Evolutionary conservation across 2,797 vertebrate genomes (phyloP).

Genomic region (Nannoperca obscura): DNA sequence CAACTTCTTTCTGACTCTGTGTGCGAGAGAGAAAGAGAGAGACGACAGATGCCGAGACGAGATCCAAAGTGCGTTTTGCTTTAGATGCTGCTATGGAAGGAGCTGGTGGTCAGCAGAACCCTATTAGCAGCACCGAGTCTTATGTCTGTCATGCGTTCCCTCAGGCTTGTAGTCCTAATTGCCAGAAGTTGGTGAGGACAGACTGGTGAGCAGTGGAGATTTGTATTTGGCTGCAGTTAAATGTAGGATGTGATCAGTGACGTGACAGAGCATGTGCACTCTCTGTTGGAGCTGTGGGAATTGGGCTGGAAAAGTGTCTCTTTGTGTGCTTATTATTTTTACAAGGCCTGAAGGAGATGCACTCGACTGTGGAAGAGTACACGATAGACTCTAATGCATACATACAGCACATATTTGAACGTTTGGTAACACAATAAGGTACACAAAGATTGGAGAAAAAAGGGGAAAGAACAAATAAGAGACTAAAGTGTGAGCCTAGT

Average conservation of each 20-base stretch:
- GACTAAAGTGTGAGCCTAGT: not conserved
- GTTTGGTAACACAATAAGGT: slow-evolving; percentile 12
- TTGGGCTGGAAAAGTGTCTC: slow-evolving; percentile 57
- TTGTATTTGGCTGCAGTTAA: slow-evolving; percentile 46
- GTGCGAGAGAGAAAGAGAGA: not conserved
- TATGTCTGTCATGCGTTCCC: slow-evolving; percentile 34
- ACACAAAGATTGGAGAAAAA: not conserved
- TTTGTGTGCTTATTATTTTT: slow-evolving; percentile 56
- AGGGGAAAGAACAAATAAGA: not conserved
- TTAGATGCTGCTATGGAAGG: slow-evolving; percentile 14
- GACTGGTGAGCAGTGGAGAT: slow-evolving; percentile 38
- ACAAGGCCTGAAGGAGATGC: slow-evolving; percentile 43
- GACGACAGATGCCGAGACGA: slow-evolving; percentile 19
- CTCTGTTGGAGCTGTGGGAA: slow-evolving; percentile 39
- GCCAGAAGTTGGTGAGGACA: slow-evolving; percentile 38
- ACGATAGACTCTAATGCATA: slow-evolving; percentile 30
- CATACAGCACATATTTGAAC: not conserved
- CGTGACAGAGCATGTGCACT: slow-evolving; percentile 37
- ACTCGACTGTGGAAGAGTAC: slow-evolving; percentile 32
- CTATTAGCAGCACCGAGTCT: slow-evolving; percentile 49
- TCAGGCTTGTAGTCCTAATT: slow-evolving; percentile 58
- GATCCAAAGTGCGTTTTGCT: slow-evolving; percentile 31
- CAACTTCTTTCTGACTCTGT: slow-evolving; percentile 14
- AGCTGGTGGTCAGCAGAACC: slow-evolving; percentile 35
- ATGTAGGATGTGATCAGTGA: slow-evolving; percentile 37